These are phyloP conservation scores for Metacarcinus magister DNA, from an alignment of 2,888 invertebrate genomes.

Conservation along the genomic window DNA sequence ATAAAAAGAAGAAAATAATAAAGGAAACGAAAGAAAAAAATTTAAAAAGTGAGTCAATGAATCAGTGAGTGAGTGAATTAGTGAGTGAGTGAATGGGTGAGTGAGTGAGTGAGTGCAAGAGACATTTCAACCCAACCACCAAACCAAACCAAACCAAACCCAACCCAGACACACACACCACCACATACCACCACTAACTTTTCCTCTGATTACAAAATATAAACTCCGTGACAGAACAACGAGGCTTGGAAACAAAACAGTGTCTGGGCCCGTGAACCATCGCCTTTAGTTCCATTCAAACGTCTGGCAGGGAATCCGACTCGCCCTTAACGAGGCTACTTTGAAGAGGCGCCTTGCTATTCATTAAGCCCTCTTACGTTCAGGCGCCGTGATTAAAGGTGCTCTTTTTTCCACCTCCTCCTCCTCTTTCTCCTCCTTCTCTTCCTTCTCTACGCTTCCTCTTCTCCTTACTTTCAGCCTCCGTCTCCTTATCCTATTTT, in stretches of 20 bases:
- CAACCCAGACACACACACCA: neutral
- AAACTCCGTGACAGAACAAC: constrained; percentile 71
- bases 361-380: constrained; percentile 72
- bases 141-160: no score
- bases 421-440: neutral
- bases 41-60: neutral
- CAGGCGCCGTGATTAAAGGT: constrained; percentile 63
- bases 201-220: constrained; percentile 58
- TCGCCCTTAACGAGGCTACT: constrained; percentile 66
- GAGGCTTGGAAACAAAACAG: constrained; percentile 68
- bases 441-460: neutral
- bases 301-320: constrained; percentile 70
- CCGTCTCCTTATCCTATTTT: neutral
- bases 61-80: neutral
- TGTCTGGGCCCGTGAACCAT: constrained; percentile 67
- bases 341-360: constrained; percentile 70
- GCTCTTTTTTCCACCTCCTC: constrained; percentile 38
- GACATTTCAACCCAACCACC: no score
- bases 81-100: neutral
- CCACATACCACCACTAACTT: neutral
- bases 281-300: constrained; percentile 75
- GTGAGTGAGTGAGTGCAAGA: no score
- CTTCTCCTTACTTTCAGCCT: neutral
- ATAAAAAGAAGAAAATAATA: neutral
- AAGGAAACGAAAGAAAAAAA: neutral